phyloP scores from a whole-genome alignment of 2,797 vertebrate species.

The Cyclopterus lumpus region DNA sequence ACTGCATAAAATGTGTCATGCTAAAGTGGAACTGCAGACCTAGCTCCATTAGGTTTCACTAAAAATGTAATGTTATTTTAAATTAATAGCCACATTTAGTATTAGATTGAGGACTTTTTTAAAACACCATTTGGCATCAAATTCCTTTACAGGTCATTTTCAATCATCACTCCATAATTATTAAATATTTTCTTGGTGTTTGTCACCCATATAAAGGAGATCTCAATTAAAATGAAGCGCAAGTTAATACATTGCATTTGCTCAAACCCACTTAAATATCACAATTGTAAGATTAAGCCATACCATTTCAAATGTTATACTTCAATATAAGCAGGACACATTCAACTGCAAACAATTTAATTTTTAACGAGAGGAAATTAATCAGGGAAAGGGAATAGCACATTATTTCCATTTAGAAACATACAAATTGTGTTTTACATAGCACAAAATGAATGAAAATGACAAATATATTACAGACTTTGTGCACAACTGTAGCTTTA shows the following conservation, averaged over 20 bases:
- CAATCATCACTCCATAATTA: background rate
- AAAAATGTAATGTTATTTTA: background rate
- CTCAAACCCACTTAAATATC: background rate
- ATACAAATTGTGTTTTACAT: background rate
- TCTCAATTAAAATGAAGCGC: background rate
- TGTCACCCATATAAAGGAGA: background rate
- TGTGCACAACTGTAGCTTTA: background rate
- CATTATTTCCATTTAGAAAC: slow-evolving; percentile 1
- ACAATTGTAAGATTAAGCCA: background rate
- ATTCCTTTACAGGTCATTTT: background rate
- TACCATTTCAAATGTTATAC: slow-evolving; percentile 2
- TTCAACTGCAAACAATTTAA: slow-evolving; percentile 6
- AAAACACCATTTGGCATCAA: background rate
- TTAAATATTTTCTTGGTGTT: background rate
- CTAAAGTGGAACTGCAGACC: slow-evolving; percentile 3
- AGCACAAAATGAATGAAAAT: slow-evolving; percentile 7
- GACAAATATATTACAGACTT: slow-evolving; percentile 4
- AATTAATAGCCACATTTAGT: background rate
- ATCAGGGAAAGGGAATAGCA: slow-evolving; percentile 3
- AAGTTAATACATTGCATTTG: background rate
- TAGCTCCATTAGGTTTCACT: background rate
- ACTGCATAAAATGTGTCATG: background rate
- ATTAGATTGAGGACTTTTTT: background rate
- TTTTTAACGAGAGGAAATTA: slow-evolving; percentile 7
- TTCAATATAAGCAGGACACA: slow-evolving; percentile 25